Percentiles rank a stretch among this genome's conserved stretches.
Conservation (phyloP, 2,888 invertebrate species). For the Halictus ligatus region DNA sequence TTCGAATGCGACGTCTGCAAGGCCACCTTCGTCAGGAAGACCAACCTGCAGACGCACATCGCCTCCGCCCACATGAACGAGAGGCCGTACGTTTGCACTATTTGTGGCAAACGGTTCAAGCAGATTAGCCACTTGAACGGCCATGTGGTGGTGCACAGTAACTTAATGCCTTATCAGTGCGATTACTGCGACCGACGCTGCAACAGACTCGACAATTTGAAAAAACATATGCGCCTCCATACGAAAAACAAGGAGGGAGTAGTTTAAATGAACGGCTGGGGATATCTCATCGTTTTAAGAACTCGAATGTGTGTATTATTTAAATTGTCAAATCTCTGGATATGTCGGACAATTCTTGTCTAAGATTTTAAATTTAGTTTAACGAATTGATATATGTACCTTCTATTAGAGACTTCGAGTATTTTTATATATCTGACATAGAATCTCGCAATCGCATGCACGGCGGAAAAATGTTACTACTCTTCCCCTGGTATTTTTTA, state of each 20-base stretch:
- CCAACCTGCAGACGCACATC: conserved; percentile 79
- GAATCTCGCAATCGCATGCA: conserved; percentile 9
- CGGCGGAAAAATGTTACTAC: background rate
- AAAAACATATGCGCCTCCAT: conserved; percentile 79
- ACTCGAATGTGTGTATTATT: conserved; percentile 10
- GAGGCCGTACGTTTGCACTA: conserved; percentile 76
- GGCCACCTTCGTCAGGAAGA: conserved; percentile 81
- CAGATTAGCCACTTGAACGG: conserved; percentile 79
- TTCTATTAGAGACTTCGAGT: conserved; percentile 13
- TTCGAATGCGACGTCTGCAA: conserved; percentile 86
- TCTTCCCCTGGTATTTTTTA: conserved; percentile 39
- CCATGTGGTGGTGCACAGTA: conserved; percentile 79
- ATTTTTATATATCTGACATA: conserved; percentile 43
- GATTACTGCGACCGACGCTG: conserved; percentile 79
- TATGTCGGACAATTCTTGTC: background rate
- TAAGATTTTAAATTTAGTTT: background rate
- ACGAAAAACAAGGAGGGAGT: conserved; percentile 73
- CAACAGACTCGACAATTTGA: conserved; percentile 79
- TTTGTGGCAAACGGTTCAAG: conserved; percentile 78
- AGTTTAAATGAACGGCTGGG: conserved; percentile 4
- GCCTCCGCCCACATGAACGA: conserved; percentile 80
- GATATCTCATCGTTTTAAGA: background rate
- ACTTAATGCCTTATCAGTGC: conserved; percentile 80
- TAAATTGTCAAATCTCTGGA: conserved; percentile 4
- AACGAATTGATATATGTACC: background rate